Evolutionary conservation across 1,140 invertebrate species (phyloP).

Genomic region (Pissodes strobi): DNA sequence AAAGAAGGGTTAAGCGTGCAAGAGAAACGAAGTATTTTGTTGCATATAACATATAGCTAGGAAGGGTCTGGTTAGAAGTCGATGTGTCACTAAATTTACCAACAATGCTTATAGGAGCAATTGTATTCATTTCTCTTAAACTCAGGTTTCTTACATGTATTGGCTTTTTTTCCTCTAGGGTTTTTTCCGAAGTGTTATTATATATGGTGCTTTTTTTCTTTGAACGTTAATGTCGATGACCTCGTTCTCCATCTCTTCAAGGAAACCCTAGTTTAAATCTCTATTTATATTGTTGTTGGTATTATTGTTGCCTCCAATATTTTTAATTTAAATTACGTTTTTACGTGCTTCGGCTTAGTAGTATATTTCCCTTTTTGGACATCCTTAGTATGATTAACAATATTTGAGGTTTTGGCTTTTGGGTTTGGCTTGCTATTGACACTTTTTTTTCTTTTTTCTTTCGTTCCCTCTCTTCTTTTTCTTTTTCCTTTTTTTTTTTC

Average conservation of each 20-base stretch:
- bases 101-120: not conserved
- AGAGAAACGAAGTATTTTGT: not conserved
- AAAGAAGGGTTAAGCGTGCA: no score
- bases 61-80: not conserved
- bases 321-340: not conserved
- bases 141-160: no score
- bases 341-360: no score
- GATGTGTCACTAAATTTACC: not conserved
- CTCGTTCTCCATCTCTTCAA: not conserved
- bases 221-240: not conserved
- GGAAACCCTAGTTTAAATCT: not conserved
- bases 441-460: not conserved
- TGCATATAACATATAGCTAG: not conserved
- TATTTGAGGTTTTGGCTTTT: no score
- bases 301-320: not conserved
- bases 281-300: not conserved
- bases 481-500: not conserved
- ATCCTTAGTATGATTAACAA: not conserved
- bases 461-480: not conserved
- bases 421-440: not conserved
- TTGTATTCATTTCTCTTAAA: not conserved
- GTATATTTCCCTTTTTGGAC: not conserved
- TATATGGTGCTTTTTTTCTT: not conserved
- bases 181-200: not conserved
- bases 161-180: not conserved